phyloP scores from a whole-genome alignment of 2,113 vertebrate species.

The Desmodus rotundus region DNA sequence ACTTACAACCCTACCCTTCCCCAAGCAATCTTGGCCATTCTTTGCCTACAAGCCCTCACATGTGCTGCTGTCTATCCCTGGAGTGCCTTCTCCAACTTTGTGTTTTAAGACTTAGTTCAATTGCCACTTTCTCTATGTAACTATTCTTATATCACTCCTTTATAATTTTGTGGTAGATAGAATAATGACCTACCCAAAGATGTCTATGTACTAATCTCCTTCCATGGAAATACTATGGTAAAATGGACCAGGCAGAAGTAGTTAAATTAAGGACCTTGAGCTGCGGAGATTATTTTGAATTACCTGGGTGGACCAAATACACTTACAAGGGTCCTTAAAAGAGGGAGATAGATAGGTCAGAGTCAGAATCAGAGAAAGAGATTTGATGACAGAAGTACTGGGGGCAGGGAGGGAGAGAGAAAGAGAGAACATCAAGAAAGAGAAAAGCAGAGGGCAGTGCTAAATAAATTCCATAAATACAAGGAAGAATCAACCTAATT shows the following conservation, averaged over 20 bases:
- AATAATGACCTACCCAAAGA: not conserved
- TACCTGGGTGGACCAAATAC: not conserved
- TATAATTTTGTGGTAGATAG: not conserved
- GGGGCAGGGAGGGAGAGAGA: not conserved
- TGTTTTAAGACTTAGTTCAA: not conserved
- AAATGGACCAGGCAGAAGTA: not conserved
- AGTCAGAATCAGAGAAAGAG: not conserved
- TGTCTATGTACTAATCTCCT: not conserved
- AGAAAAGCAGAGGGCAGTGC: not conserved
- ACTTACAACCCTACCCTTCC: not conserved
- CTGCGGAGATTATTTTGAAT: not conserved
- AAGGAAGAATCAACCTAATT: not conserved
- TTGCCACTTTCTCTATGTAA: not conserved
- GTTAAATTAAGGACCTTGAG: not conserved
- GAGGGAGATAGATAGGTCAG: not conserved
- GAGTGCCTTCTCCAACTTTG: not conserved
- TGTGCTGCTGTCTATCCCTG: not conserved
- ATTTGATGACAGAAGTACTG: not conserved
- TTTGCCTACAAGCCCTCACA: not conserved
- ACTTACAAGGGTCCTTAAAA: not conserved
- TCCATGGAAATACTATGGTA: not conserved
- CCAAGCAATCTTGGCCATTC: not conserved
- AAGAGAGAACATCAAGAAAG: not conserved
- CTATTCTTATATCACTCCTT: not conserved
- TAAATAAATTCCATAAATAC: not conserved